A percentile compares a stretch with the other conserved stretches of the same genome.
phyloP scores from a whole-genome alignment of 2,888 invertebrate species.

The Julus scandinavius region DNA sequence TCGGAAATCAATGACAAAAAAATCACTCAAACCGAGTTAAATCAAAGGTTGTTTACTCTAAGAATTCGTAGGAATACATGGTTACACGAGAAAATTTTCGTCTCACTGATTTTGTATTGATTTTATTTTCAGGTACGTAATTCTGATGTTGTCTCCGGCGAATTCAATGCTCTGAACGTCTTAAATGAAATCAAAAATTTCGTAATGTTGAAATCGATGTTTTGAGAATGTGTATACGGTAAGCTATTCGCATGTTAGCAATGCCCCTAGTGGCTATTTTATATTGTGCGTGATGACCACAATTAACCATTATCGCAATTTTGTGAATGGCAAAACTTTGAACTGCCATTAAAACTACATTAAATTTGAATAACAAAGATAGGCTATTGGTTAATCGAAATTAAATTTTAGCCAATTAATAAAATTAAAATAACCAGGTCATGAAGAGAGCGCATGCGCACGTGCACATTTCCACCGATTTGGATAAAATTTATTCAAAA shows the following conservation, averaged over 20 bases:
- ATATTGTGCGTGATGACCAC: too few species aligned
- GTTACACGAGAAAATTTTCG: conserved; percentile 2
- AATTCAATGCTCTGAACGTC: neutral
- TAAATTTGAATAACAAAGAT: too few species aligned
- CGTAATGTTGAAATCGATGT: neutral
- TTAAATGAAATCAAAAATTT: neutral
- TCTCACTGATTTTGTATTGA: conserved; percentile 6
- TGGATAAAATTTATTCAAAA: too few species aligned
- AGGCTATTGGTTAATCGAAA: too few species aligned
- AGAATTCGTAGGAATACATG: neutral
- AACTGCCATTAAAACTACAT: too few species aligned
- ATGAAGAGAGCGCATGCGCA: too few species aligned
- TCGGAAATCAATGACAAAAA: conserved; percentile 33
- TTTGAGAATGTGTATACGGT: neutral
- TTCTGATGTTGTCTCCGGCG: neutral
- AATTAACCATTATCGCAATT: too few species aligned
- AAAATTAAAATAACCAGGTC: too few species aligned
- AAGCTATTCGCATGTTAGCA: neutral
- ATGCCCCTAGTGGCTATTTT: neutral
- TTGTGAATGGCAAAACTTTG: too few species aligned
- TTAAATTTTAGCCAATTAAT: too few species aligned
- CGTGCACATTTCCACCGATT: too few species aligned
- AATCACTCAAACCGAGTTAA: conserved; percentile 12
- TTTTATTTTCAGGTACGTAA: conserved; percentile 6
- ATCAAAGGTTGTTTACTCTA: neutral